Evolutionary conservation across 1,140 invertebrate genomes (phyloP), one percentile per base, ranked within the genome.

Genomic region (Calosoma granatense): DNA sequence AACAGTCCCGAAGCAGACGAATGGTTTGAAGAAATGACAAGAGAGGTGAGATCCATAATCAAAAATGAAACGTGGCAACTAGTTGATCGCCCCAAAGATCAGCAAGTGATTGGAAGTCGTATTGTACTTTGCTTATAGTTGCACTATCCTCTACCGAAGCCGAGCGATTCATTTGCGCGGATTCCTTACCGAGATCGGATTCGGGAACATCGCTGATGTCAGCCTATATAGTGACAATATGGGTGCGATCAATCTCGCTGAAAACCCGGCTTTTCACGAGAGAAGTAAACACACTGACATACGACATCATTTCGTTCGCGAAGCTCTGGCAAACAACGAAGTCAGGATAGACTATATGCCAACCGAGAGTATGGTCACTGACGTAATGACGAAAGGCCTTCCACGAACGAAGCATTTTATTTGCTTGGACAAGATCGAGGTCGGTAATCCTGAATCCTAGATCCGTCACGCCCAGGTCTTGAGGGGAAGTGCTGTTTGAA

Each of bases 261-360:
- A 61, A 23, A 75, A 75, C 61, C 67, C 63, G 17, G 63, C 71
- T 21, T 61, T 60, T 55, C 69, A 72, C 60, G 56, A 61, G 36
- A 58, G 64, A 55, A 67, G 66, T 0, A 74, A 75, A 53, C 71
- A 72, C 57, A 75, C 74, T 57, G 65, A 67, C 39, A 60, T 70
- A 6, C 59, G 61, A 20, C 61, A 67, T 39, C n/a, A n/a, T n/a
- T n/a, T n/a, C n/a, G n/a, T n/a, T n/a, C n/a, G n/a, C n/a, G n/a
- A n/a, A n/a, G n/a, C n/a, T n/a, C n/a, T n/a, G n/a, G n/a, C n/a
- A n/a, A n/a, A n/a, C n/a, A n/a, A n/a, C n/a, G n/a, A n/a, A n/a
- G n/a, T n/a, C n/a, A n/a, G n/a, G n/a, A n/a, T n/a, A n/a, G n/a
- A n/a, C n/a, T n/a, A n/a, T n/a, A n/a, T n/a, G n/a, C n/a, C n/a